Evolutionary conservation across 2,113 vertebrate species (phyloP), one percentile per base, ranked within the genome.

Genomic region (Oplegnathus fasciatus): DNA sequence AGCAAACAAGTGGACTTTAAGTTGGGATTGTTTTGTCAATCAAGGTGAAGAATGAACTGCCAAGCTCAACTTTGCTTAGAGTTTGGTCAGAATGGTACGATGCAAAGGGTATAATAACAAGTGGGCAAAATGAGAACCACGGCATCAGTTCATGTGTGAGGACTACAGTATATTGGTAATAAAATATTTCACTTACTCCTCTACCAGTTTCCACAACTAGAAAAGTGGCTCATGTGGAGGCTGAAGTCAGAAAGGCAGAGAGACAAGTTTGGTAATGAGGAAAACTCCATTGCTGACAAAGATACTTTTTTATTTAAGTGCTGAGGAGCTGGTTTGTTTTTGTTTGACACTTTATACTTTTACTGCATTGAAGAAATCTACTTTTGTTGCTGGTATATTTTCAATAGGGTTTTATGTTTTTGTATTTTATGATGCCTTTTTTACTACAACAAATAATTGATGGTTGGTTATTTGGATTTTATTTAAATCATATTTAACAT

Each of bases 401-500:
- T 37, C 34, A 37, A 37, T 37, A 37, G 3, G 6, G 3, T 54
- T 22, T 6, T 54, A 2, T 9, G 1, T 24, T 54, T 54, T 54
- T 54, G 7, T 8, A 37, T 54, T 4, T 9, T 24, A 3, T 54
- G 20, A 9, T 32, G 20, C 34, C 3, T 65, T 73, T 74, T 74
- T 14, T 9, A 42, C 26, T 48, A 15, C 55, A 44, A 26, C 4
- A 62, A 28, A 75, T 34, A 28, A 8, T 34, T 9, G 15, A 74
- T 68, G 44, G 26, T 28, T 28, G 30, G 13, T 40, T 18, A 17
- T 74, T 69, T 57, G 5, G n/a, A 54, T 28, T 62, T 57, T 22
- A 7, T 42, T 61, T 62, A 17, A 75, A 37, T 69, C 55, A 61
- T 62, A 34, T 77, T 11, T 61, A 48, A 46, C 42, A 58, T 67